Conservation (phyloP, 2,797 vertebrate species). For the Eutrigla gurnardus region DNA sequence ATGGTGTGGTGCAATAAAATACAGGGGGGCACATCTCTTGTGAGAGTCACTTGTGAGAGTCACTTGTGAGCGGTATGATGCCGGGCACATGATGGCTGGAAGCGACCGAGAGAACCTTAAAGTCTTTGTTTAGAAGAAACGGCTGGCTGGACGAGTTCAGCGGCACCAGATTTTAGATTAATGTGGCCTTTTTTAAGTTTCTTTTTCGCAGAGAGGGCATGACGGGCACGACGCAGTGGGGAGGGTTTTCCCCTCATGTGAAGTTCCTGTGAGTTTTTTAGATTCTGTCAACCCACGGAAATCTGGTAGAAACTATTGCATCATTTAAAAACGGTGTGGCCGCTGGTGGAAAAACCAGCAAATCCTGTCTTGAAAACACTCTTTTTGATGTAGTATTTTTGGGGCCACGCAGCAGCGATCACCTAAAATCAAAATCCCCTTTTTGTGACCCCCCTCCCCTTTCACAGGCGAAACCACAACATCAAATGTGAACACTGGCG, state of each 20-base stretch:
- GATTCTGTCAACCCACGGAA: not conserved
- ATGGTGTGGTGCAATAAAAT: constrained; percentile 22
- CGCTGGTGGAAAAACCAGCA: not conserved
- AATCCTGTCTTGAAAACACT: not conserved
- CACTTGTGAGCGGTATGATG: constrained; percentile 27
- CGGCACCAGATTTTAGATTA: constrained; percentile 13
- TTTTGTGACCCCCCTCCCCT: not conserved
- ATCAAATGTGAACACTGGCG: not conserved
- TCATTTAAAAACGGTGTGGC: not conserved
- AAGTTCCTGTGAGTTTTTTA: not conserved
- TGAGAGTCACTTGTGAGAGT: constrained; percentile 37
- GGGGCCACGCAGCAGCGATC: not conserved
- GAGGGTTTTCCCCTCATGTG: fast-evolving
- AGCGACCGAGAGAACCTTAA: constrained; percentile 21
- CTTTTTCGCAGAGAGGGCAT: not conserved
- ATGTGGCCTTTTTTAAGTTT: constrained; percentile 9
- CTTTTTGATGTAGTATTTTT: not conserved
- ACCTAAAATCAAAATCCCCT: not conserved
- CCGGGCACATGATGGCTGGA: constrained; percentile 40
- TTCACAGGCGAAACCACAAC: not conserved
- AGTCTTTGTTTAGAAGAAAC: constrained; percentile 28
- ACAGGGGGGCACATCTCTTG: constrained; percentile 28
- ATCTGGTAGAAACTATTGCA: constrained; percentile 1
- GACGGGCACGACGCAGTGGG: not conserved
- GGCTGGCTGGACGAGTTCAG: constrained; percentile 8